These are phyloP conservation scores for Steinernema khuongi DNA, from an alignment of 1,140 invertebrate species.

Conservation along the genomic window DNA sequence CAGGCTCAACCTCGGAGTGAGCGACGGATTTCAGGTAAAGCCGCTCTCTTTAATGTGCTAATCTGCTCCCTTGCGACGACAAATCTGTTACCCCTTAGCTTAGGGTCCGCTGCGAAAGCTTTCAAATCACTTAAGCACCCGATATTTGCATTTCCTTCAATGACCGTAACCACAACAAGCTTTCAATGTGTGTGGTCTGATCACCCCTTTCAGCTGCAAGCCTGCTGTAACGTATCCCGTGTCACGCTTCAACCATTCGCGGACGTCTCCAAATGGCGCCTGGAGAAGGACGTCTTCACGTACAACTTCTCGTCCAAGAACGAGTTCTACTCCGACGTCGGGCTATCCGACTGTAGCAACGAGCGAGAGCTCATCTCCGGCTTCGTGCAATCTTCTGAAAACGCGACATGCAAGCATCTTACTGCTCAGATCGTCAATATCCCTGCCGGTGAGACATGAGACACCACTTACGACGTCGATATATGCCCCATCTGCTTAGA, in stretches of 20 bases:
- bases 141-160: no score
- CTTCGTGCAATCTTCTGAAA: background rate
- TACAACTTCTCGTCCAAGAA: background rate
- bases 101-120: no score
- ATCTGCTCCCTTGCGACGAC: no score
- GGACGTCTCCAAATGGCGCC: background rate
- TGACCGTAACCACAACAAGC: background rate
- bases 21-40: conserved; percentile 22
- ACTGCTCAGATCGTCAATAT: background rate
- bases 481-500: background rate
- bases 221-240: conserved; percentile 17
- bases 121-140: background rate
- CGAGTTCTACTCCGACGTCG: conserved; percentile 4
- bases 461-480: background rate
- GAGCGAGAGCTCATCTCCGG: background rate
- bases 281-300: background rate
- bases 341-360: background rate
- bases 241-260: background rate
- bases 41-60: background rate
- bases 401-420: background rate
- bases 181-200: conserved; percentile 11
- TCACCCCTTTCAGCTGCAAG: conserved; percentile 16
- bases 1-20: conserved; percentile 15
- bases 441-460: background rate
- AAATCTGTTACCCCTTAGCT: no score